These are phyloP conservation scores for Matsumyia berberina DNA, from an alignment of 2,888 invertebrate genomes.

Conservation along the genomic window DNA sequence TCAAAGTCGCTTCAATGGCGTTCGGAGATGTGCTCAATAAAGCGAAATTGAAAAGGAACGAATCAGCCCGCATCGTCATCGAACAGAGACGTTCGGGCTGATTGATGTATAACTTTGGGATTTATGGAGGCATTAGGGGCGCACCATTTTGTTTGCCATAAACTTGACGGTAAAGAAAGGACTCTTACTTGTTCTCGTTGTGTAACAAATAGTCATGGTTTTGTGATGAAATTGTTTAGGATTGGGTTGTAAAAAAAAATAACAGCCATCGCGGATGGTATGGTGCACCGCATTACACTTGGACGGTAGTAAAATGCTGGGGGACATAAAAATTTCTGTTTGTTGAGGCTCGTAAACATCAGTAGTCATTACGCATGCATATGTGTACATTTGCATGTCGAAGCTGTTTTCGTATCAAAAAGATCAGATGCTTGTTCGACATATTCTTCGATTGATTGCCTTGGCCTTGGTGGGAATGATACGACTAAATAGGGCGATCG, in stretches of 20 bases:
- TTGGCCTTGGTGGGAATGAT: no score
- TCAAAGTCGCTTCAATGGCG: constrained; percentile 38
- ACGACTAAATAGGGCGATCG: no score
- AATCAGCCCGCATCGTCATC: constrained; percentile 46
- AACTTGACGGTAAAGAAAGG: constrained; percentile 1
- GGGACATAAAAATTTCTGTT: neutral
- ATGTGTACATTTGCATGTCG: no score
- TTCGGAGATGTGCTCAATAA: constrained; percentile 43
- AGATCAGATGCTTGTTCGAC: no score
- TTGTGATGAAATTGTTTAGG: neutral
- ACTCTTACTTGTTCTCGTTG: neutral
- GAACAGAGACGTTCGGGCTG: constrained; percentile 30
- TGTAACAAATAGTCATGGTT: constrained; percentile 4
- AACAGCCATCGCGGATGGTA: neutral
- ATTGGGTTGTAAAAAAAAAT: constrained; percentile 4
- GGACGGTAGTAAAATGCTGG: constrained; percentile 7
- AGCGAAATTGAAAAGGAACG: constrained; percentile 62
- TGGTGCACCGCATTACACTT: neutral
- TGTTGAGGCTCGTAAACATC: neutral
- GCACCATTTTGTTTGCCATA: constrained; percentile 37
- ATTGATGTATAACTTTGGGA: constrained; percentile 47
- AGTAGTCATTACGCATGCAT: neutral
- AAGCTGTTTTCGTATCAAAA: no score
- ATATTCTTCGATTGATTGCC: no score
- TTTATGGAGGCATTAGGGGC: constrained; percentile 55